A percentile compares a stretch with the other conserved stretches of the same genome.
Evolutionary conservation across 2,888 invertebrate genomes (phyloP).

Genomic region (Hirtodrosophila trivittata): DNA sequence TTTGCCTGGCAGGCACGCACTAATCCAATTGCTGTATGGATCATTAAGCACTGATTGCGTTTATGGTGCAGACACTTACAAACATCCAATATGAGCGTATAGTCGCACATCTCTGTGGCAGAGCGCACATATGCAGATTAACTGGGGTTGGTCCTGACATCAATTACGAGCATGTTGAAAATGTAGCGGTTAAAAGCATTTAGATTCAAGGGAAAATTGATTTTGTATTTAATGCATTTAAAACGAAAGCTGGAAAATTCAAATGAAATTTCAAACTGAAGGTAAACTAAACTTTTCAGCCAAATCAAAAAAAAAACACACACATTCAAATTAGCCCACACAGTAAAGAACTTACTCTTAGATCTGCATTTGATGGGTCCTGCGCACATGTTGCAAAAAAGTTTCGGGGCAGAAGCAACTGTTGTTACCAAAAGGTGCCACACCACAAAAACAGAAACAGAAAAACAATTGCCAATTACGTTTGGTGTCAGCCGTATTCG

Average conservation of each 20-base stretch:
- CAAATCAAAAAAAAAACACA: constrained; percentile 5
- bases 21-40: constrained; percentile 73
- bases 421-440: constrained; percentile 53
- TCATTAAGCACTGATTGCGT: constrained; percentile 78
- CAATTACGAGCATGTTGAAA: constrained; percentile 23
- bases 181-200: constrained; percentile 34
- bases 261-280: constrained; percentile 21
- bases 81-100: not conserved
- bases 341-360: not conserved
- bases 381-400: constrained; percentile 68
- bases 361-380: constrained; percentile 64
- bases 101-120: not conserved
- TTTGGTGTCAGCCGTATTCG: constrained; percentile 36
- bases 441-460: constrained; percentile 37
- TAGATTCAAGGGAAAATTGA: constrained; percentile 42
- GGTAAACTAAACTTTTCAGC: not conserved
- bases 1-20: constrained; percentile 51
- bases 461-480: constrained; percentile 78
- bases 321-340: constrained; percentile 53
- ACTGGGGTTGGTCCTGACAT: constrained; percentile 11
- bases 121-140: constrained; percentile 61
- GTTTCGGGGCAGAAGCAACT: constrained; percentile 19
- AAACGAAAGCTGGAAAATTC: constrained; percentile 32
- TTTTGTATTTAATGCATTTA: constrained; percentile 30
- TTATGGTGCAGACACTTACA: constrained; percentile 51